phyloP scores from a whole-genome alignment of 2,113 vertebrate species.

The Oreochromis aureus region DNA sequence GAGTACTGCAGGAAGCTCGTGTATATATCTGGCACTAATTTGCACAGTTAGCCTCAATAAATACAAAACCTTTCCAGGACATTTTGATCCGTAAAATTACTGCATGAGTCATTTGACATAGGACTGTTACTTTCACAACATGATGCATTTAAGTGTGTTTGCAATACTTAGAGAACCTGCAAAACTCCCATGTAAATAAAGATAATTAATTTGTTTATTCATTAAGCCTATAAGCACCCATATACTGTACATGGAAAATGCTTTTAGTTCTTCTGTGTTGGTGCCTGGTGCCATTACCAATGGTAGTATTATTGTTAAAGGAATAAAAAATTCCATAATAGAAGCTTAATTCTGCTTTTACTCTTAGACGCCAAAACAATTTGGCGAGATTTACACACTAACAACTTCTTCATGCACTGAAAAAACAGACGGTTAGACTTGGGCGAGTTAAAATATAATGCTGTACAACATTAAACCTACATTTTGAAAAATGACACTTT shows the following conservation, averaged over 20 bases:
- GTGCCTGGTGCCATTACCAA: neutral
- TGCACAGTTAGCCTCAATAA: neutral
- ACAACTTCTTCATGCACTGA: neutral
- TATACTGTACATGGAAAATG: neutral
- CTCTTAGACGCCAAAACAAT: no score
- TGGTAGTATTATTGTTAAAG: neutral
- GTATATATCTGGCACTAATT: neutral
- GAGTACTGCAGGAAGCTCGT: fast-evolving
- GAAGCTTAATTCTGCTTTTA: neutral
- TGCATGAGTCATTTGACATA: neutral
- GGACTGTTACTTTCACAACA: neutral
- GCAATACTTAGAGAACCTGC: neutral
- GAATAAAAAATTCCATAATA: neutral
- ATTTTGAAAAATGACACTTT: neutral
- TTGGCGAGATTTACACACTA: fast-evolving
- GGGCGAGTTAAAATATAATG: neutral
- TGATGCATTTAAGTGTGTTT: neutral
- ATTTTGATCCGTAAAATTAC: neutral
- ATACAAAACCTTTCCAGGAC: neutral
- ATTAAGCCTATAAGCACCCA: neutral
- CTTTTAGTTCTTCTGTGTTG: neutral
- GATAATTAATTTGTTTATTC: neutral
- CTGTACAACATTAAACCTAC: neutral
- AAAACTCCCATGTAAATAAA: neutral
- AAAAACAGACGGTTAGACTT: neutral